Evolutionary conservation across 2,888 invertebrate species (phyloP), one percentile per base, ranked within the genome.

Genomic region (Neria commutata): DNA sequence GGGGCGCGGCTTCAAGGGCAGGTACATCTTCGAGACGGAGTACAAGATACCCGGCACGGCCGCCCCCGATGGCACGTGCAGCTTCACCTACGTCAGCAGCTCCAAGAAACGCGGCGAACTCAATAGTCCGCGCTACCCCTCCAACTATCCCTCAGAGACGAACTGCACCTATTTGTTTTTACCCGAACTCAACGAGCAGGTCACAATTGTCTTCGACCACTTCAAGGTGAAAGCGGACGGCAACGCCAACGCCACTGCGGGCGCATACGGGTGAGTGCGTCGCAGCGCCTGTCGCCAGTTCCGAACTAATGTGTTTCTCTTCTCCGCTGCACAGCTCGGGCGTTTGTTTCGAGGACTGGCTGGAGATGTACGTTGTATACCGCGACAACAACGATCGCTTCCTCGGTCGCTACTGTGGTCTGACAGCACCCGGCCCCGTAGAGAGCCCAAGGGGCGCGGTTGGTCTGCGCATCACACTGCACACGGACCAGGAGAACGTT

Each of bases 111-210:
- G 89, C 61, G 95, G 95, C 52, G 94, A 94, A 78, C 92, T 97
- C 82, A 98, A 98, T 84, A 96, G 96, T 54, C 97, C 97, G 21
- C 89, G 96, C 62, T 95, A 95, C 86, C 97, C 97, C 76, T 93
- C 95, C 77, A 94, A 95, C 84, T 98, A 98, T 86, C 97, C 97
- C 66, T 93, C 95, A 76, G 91, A 90, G 81, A 95, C 92, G 67
- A 94, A 94, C 84, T 98, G 98, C 85, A 92, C 94, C 62, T 98
- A 94, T 85, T 86, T 91, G 75, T 94, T 98, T 83, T 84, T 91
- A 73, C 92, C 92, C 55, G 90, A 90, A 67, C 89, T 91, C 65
- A 91, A 91, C 80, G 94, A 95, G 79, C 94, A 95, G 83, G 94
- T 94, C 74, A 91, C 92, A 61, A 86, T 95, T 67, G 91, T 94